These are phyloP conservation scores for Corythaixoides concolor DNA, from an alignment of 2,113 vertebrate genomes.

Conservation along the genomic window DNA sequence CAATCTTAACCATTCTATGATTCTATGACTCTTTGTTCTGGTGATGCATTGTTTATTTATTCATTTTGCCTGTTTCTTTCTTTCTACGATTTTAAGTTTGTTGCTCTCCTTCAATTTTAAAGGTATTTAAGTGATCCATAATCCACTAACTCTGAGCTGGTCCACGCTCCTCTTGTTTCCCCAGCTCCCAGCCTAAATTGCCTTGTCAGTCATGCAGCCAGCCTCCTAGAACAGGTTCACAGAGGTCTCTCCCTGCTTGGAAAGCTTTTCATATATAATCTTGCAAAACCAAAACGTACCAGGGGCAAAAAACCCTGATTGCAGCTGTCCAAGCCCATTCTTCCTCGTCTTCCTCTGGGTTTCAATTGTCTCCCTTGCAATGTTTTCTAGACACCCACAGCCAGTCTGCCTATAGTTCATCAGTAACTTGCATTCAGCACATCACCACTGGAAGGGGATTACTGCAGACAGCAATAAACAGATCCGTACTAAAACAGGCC, in stretches of 20 bases:
- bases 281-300: background rate
- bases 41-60: background rate
- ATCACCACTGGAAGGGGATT: background rate
- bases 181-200: background rate
- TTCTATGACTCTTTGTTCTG: background rate
- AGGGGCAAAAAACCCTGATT: fast-evolving
- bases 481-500: background rate
- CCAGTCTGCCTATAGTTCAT: background rate
- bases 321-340: background rate
- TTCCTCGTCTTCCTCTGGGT: background rate
- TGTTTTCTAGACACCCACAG: background rate
- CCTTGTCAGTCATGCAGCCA: background rate
- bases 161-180: background rate
- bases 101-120: background rate
- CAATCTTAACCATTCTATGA: too few species aligned
- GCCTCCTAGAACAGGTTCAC: background rate
- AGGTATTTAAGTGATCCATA: background rate
- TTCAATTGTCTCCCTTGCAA: background rate
- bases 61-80: background rate
- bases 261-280: background rate
- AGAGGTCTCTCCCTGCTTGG: background rate
- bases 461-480: background rate
- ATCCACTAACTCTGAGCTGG: background rate
- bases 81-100: background rate
- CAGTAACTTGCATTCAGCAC: background rate